Evolutionary conservation across 2,113 vertebrate species (phyloP).

Genomic region (Cyphomyrus plagiostoma): DNA sequence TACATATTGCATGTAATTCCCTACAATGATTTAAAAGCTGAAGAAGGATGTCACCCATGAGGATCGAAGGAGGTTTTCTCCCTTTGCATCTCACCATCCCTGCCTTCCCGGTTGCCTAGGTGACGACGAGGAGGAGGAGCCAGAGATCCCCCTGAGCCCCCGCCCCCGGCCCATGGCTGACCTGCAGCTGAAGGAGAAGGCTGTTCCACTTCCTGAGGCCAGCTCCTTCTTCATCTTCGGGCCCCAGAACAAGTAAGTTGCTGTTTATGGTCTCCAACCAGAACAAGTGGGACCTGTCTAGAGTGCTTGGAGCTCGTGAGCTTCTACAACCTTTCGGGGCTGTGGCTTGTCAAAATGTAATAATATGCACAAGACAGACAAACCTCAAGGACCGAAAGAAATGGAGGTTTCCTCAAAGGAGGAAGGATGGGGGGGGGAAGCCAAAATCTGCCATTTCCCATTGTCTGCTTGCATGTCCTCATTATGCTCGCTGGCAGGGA

Average conservation of each 20-base stretch:
- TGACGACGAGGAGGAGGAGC: slow-evolving; percentile 92
- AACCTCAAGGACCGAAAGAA: background rate
- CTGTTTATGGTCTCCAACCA: background rate
- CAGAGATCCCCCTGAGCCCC: slow-evolving; percentile 86
- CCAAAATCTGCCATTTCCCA: background rate
- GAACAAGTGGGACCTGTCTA: background rate
- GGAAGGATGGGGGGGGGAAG: background rate
- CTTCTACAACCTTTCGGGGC: background rate
- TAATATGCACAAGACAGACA: background rate
- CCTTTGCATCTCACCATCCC: background rate
- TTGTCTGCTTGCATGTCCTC: background rate
- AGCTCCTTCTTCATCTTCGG: slow-evolving; percentile 96
- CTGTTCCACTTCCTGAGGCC: slow-evolving; percentile 88
- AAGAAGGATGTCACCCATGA: background rate
- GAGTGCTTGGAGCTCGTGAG: background rate
- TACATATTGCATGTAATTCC: background rate
- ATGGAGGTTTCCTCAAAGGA: background rate
- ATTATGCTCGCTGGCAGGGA: background rate
- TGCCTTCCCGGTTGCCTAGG: slow-evolving; percentile 49
- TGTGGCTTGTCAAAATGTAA: background rate
- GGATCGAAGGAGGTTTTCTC: background rate
- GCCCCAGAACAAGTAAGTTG: slow-evolving; percentile 86
- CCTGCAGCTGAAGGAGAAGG: slow-evolving; percentile 93
- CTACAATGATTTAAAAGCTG: background rate
- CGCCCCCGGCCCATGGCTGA: slow-evolving; percentile 90